Evolutionary conservation across 2,888 invertebrate species (phyloP).

Genomic region (Lepidochrysops patricia): DNA sequence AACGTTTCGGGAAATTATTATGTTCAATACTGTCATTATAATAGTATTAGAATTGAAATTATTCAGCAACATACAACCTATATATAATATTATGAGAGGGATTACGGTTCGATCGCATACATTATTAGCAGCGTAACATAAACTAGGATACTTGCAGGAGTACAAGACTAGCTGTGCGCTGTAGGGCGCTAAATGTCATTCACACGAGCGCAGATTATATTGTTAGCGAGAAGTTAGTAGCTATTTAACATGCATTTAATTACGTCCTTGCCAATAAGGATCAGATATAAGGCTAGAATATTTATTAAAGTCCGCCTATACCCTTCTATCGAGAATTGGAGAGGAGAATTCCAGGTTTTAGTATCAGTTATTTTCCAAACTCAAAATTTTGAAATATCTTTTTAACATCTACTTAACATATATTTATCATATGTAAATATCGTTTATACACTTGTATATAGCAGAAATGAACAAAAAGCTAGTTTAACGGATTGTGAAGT

Average conservation of each 20-base stretch:
- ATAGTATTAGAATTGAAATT: too few species aligned
- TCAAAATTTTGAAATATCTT: too few species aligned
- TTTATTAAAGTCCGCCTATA: too few species aligned
- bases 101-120: background rate
- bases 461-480: background rate
- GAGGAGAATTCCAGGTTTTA: too few species aligned
- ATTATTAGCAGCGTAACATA: background rate
- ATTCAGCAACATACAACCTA: too few species aligned
- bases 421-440: too few species aligned
- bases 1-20: too few species aligned
- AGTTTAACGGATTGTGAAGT: background rate
- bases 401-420: too few species aligned
- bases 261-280: background rate
- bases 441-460: too few species aligned
- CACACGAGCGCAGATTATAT: slow-evolving; percentile 33
- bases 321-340: too few species aligned
- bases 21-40: too few species aligned
- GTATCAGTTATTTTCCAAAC: too few species aligned
- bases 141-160: background rate
- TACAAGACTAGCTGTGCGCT: slow-evolving; percentile 20
- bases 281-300: background rate
- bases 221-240: background rate
- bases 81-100: background rate
- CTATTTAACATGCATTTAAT: background rate
- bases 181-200: slow-evolving; percentile 49